Percentiles rank a stretch among this genome's conserved stretches.
phyloP scores from a whole-genome alignment of 2,797 vertebrate genomes.

The Allobates femoralis region DNA sequence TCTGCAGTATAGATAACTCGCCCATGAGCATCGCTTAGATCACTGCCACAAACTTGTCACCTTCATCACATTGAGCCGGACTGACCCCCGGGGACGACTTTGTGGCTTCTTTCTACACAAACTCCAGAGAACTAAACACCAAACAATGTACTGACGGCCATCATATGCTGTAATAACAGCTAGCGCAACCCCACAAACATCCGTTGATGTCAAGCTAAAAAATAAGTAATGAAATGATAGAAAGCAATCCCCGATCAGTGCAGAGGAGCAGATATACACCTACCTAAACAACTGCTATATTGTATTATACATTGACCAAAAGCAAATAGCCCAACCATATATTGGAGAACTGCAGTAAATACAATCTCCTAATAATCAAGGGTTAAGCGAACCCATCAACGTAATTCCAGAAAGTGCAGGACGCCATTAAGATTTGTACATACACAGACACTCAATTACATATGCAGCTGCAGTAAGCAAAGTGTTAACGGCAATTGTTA shows the following conservation, averaged over 20 bases:
- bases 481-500: conserved; percentile 81
- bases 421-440: background rate
- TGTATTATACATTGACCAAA: background rate
- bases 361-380: background rate
- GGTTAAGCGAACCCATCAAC: background rate
- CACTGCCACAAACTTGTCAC: conserved; percentile 47
- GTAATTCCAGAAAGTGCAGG: background rate
- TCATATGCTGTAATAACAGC: too few species aligned
- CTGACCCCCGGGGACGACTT: conserved; percentile 10
- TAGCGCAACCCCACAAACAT: too few species aligned
- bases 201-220: background rate
- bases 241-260: background rate
- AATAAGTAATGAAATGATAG: background rate
- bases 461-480: conserved; percentile 66
- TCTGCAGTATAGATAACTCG: conserved; percentile 41
- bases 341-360: background rate
- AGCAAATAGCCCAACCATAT: background rate
- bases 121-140: background rate
- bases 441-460: background rate
- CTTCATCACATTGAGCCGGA: conserved; percentile 41
- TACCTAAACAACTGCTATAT: background rate
- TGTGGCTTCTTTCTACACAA: background rate
- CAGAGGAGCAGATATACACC: background rate
- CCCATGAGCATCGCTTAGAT: conserved; percentile 42
- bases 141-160: background rate